Evolutionary conservation across 2,797 vertebrate species (phyloP), one percentile per base, ranked within the genome.

Genomic region (Bradypodion ventrale): DNA sequence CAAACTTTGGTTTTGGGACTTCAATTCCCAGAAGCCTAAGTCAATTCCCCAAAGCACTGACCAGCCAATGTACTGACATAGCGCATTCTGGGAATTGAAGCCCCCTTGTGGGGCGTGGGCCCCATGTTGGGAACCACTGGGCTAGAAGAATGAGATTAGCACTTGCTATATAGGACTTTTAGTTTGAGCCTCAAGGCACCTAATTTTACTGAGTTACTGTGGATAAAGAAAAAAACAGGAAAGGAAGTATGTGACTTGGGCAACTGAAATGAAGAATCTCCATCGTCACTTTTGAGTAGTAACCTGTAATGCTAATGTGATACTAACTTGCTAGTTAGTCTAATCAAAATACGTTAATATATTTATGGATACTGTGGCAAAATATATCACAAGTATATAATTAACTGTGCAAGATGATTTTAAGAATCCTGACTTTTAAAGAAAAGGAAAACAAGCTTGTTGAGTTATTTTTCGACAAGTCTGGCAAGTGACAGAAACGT

Each of bases 401-500:
- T 16, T 29, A 37, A n/a, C 16, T 40, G 13, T 25, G 40, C 75
- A 74, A 74, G 37, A 46, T 74, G 60, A 10, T 80, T 83, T 91
- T 1, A 42, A 87, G 82, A 89, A 89, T 88, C 80, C 88, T 92
- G 78, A 73, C 25, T 83, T 66, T 23, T 83, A 85, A 87, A 29
- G 73, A 15, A 69, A 56, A 83, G 85, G 83, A 32, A 80, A 21
- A 74, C 76, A 88, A 1, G 77, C 76, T 88, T 1, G 13, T 74
- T 74, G 85, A 85, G 87, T 87, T 87, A 75, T 82, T 44, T 32
- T 68, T 83, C 90, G 89, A 83, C 84, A 82, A 86, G 49, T 74
- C 78, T 80, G 75, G 87, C 78, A 56, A 89, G 88, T 87, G 89
- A 91, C 90, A 87, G 72, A 84, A 90, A 63, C 89, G 85, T 86